These are phyloP conservation scores for Ecliptopera silaceata DNA, from an alignment of 2,888 invertebrate genomes.

Conservation along the genomic window DNA sequence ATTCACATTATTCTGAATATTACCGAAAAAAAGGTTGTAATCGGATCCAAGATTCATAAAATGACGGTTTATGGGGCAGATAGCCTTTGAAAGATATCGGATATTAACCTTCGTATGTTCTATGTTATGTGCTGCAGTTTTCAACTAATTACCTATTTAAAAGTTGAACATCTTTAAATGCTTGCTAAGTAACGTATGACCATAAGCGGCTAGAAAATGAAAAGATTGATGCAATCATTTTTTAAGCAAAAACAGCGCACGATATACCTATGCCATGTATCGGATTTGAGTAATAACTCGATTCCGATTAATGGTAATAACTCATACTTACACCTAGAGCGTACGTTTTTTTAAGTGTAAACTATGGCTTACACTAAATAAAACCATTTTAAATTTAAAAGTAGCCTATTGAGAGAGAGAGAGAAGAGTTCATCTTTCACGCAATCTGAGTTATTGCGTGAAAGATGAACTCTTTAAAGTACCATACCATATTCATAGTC, in stretches of 20 bases:
- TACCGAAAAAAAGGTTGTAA: conserved; percentile 7
- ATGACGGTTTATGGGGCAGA: conserved; percentile 3
- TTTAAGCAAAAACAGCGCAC: neutral
- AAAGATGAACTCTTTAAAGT: too few relatives aligned
- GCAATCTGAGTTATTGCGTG: too few relatives aligned
- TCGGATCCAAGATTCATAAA: conserved; percentile 5
- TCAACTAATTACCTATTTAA: neutral
- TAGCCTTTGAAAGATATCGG: conserved; percentile 2
- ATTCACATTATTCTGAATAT: conserved; percentile 5
- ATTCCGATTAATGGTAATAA: too few relatives aligned
- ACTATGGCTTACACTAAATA: too few relatives aligned
- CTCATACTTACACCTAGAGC: too few relatives aligned
- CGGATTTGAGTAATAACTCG: conserved; percentile 22
- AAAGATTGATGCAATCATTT: too few relatives aligned
- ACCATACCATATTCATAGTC: conserved; percentile 73
- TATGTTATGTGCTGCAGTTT: neutral
- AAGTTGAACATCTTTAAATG: neutral
- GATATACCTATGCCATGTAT: conserved; percentile 3
- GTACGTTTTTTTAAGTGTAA: too few relatives aligned
- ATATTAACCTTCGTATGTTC: conserved; percentile 5
- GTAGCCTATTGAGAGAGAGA: too few relatives aligned
- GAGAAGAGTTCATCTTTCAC: too few relatives aligned
- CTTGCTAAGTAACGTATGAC: conserved; percentile 2
- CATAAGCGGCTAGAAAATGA: conserved; percentile 8
- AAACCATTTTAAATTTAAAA: too few relatives aligned